phyloP scores from a whole-genome alignment of 2,888 invertebrate genomes.

The Plusia festucae region DNA sequence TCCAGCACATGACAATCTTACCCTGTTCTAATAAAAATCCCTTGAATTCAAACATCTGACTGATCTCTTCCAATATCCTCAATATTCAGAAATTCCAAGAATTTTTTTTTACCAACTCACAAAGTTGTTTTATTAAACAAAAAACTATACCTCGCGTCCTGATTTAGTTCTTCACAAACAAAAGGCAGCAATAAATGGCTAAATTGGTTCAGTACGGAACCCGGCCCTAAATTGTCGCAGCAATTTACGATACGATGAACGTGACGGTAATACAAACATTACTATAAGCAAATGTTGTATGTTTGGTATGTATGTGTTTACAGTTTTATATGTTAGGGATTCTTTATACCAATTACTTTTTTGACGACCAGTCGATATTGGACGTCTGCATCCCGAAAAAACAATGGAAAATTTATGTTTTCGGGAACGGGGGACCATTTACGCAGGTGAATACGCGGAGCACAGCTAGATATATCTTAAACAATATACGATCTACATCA shows the following conservation, averaged over 20 bases:
- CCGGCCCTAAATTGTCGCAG: slow-evolving; percentile 32
- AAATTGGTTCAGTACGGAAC: slow-evolving; percentile 9
- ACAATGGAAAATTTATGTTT: too few species aligned
- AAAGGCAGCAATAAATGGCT: slow-evolving; percentile 18
- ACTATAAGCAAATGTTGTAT: slow-evolving; percentile 20
- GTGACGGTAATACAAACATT: slow-evolving; percentile 32
- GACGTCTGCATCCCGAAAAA: too few species aligned
- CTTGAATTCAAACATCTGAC: neutral
- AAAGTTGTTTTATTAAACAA: slow-evolving; percentile 13
- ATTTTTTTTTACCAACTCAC: neutral
- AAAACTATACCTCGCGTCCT: slow-evolving; percentile 13
- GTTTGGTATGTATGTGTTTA: slow-evolving; percentile 11
- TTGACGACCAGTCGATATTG: too few species aligned
- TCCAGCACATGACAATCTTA: neutral
- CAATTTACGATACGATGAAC: slow-evolving; percentile 14
- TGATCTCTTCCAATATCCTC: neutral
- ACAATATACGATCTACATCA: neutral
- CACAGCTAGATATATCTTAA: too few species aligned
- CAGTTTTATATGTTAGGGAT: neutral
- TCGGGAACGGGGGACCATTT: too few species aligned
- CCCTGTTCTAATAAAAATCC: neutral
- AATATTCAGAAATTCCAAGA: neutral
- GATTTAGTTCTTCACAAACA: slow-evolving; percentile 9
- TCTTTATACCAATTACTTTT: too few species aligned
- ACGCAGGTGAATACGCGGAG: too few species aligned